These are phyloP conservation scores for Limnodromus scolopaceus DNA, from an alignment of 2,797 vertebrate species.

Conservation along the genomic window DNA sequence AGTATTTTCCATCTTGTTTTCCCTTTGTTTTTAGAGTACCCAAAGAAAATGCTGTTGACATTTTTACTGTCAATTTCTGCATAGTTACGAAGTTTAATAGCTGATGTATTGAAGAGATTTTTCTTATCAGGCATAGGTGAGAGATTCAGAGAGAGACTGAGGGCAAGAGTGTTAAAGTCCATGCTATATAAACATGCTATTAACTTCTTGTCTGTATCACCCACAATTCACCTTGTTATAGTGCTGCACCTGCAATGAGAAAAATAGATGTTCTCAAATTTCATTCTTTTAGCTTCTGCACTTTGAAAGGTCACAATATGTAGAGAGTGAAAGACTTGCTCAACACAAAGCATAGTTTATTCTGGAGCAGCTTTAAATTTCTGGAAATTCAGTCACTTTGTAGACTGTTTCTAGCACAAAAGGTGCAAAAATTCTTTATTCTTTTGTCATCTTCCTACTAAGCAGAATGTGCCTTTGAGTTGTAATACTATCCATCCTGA, in stretches of 20 bases:
- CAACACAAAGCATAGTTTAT: background rate
- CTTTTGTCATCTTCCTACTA: background rate
- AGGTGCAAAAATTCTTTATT: background rate
- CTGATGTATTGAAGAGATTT: constrained; percentile 47
- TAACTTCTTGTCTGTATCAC: constrained; percentile 62
- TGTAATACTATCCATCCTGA: background rate
- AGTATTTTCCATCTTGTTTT: constrained; percentile 6
- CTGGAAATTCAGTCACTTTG: background rate
- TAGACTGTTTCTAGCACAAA: background rate
- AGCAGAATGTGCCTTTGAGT: background rate
- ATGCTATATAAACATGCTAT: constrained; percentile 15
- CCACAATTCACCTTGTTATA: background rate
- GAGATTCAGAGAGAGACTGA: constrained; percentile 2
- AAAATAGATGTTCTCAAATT: constrained; percentile 51
- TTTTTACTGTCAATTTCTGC: constrained; percentile 41
- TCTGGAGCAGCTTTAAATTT: background rate
- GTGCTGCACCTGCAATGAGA: constrained; percentile 39
- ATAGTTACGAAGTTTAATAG: constrained; percentile 48
- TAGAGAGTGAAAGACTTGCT: background rate
- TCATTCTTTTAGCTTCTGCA: constrained; percentile 25
- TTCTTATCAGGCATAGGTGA: constrained; percentile 35
- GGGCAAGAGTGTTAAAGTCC: constrained; percentile 16
- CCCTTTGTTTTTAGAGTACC: background rate
- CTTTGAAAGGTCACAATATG: constrained; percentile 31
- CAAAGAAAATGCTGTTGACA: constrained; percentile 2